Evolutionary conservation across 2,888 invertebrate species (phyloP), one percentile per base, ranked within the genome.

Genomic region (Smittia aterrima): DNA sequence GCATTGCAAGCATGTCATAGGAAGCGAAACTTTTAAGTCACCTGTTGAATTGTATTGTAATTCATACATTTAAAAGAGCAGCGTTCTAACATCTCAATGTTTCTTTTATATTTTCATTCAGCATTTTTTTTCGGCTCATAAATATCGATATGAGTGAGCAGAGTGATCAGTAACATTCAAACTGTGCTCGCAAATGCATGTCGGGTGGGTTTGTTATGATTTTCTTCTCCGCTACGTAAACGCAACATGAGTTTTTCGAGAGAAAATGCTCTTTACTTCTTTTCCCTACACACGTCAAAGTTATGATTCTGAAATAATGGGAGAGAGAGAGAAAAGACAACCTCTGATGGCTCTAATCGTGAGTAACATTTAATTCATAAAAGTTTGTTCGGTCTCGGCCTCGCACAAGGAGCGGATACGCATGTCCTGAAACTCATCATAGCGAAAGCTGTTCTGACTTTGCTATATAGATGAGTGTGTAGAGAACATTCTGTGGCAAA

Each of bases 351-450:
- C 53, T 72, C 72, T 40, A 72, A 72, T 62, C 38, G 32, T 72
- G 72, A 72, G 54, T 27, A 58, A 62, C 72, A 72, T 72, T 72
- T 72, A 72, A 72, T 72, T 72, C 72, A 72, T 72, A 72, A 72
- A 54, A 71, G 58, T 54, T 27, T 54, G 47, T 47, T 47, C 16
- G 11, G 47, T 47, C 16, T 47, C 47, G 47, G 47, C 20, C 9
- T 58, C 22, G 22, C 58, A 66, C 1, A n/a, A 16, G 20, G 7
- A 70, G 70, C 70, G 53, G 54, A 53, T 70, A 54, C 72, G 72
- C 72, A 72, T 72, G 72, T 72, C 72, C 72, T 72, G 62, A 72
- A 72, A 72, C 72, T 40, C 72, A 72, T 62, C 62, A 72, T 72
- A 72, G 72, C 54, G 58, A 72, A 72, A 72, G 58, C 58, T 54